Percentiles rank a stretch among this genome's conserved stretches.
Conservation (phyloP, 2,797 vertebrate genomes). For the Bradypodion pumilum region DNA sequence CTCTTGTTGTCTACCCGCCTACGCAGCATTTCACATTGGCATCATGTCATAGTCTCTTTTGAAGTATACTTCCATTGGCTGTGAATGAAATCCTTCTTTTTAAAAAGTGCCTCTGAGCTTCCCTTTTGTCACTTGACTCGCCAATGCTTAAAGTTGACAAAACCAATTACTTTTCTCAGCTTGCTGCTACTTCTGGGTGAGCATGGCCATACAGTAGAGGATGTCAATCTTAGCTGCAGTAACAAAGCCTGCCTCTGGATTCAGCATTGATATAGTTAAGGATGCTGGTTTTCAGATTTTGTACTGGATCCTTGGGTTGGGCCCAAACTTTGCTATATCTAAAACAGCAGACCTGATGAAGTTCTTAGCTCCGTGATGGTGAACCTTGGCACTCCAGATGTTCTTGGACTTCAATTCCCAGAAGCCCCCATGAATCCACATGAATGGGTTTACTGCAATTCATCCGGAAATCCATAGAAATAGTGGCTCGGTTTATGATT, state of each 20-base stretch:
- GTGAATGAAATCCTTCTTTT: slow-evolving; percentile 2
- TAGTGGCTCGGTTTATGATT: too few species aligned
- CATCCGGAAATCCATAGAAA: too few species aligned
- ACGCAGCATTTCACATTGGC: background rate
- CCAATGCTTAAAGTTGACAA: background rate
- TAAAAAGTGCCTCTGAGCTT: background rate
- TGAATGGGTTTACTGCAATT: too few species aligned
- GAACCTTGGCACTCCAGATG: too few species aligned
- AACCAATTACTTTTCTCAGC: background rate
- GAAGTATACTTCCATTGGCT: slow-evolving; percentile 44
- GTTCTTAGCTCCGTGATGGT: too few species aligned
- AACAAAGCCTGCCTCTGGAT: slow-evolving; percentile 3
- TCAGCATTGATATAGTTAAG: background rate
- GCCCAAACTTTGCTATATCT: background rate
- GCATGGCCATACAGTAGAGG: background rate
- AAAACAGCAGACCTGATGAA: background rate
- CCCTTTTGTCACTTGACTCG: background rate
- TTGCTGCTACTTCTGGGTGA: slow-evolving; percentile 20
- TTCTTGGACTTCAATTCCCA: too few species aligned
- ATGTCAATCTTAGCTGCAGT: background rate
- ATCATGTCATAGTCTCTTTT: slow-evolving; percentile 53
- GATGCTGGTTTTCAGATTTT: background rate
- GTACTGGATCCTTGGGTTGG: fast-evolving
- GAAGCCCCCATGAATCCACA: too few species aligned
- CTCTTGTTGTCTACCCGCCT: slow-evolving; percentile 52